Conservation (phyloP, 2,888 invertebrate genomes). For the Eristalis intricaria region DNA sequence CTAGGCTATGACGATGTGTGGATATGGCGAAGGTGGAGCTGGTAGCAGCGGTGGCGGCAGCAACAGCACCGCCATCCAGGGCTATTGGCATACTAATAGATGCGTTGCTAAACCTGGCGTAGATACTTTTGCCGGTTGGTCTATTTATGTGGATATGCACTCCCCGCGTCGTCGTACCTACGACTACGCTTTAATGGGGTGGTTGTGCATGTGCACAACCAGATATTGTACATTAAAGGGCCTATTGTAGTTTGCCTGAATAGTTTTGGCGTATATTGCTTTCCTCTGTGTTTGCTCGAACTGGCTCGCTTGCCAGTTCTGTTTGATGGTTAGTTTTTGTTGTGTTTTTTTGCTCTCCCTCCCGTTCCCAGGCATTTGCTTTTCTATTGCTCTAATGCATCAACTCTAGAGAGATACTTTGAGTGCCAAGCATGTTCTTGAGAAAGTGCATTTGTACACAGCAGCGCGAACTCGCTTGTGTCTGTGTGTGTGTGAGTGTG, state of each 20-base stretch:
- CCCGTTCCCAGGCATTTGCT: slow-evolving; percentile 26
- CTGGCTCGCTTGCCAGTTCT: slow-evolving; percentile 55
- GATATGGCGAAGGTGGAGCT: slow-evolving; percentile 14
- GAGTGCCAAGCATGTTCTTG: not conserved
- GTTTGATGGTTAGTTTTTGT: slow-evolving; percentile 35
- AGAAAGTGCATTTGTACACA: slow-evolving; percentile 8
- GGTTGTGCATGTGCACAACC: slow-evolving; percentile 66
- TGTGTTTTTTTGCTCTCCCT: slow-evolving; percentile 2
- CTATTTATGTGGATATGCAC: slow-evolving; percentile 69
- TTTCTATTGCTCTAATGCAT: slow-evolving; percentile 63
- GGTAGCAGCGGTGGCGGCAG: slow-evolving; percentile 12
- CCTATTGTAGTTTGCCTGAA: slow-evolving; percentile 70
- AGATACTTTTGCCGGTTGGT: slow-evolving; percentile 72
- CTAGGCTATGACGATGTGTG: slow-evolving; percentile 3
- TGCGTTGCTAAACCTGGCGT: slow-evolving; percentile 71
- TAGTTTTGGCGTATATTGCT: slow-evolving; percentile 67
- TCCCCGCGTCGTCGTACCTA: slow-evolving; percentile 17
- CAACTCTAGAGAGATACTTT: slow-evolving; percentile 49
- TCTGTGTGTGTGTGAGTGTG: slow-evolving; percentile 8
- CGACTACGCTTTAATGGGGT: slow-evolving; percentile 69
- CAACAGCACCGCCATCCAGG: slow-evolving; percentile 50
- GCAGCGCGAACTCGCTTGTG: too few species aligned
- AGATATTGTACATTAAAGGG: slow-evolving; percentile 71
- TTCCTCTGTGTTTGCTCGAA: slow-evolving; percentile 63
- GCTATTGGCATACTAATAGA: slow-evolving; percentile 72